Evolutionary conservation across 1,140 invertebrate species (phyloP).

Genomic region (Ceratina australensis): DNA sequence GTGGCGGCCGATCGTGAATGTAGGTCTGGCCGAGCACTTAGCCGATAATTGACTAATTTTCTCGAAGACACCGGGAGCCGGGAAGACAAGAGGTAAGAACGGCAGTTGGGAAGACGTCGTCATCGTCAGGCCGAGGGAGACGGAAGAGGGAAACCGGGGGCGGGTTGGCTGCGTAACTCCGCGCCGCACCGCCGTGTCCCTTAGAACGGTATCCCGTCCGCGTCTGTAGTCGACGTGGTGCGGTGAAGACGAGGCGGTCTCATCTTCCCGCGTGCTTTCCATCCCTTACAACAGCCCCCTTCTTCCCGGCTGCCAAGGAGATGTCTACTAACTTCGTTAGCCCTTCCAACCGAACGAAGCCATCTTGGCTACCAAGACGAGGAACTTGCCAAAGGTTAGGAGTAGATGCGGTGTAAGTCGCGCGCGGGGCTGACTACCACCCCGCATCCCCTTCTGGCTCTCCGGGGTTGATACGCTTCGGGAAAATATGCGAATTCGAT

Average conservation of each 20-base stretch:
- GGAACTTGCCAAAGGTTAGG: slow-evolving; percentile 61
- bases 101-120: background rate
- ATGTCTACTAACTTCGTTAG: slow-evolving; percentile 77
- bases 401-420: slow-evolving; percentile 59
- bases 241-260: slow-evolving; percentile 51
- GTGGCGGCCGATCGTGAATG: slow-evolving; percentile 66
- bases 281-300: slow-evolving; percentile 44
- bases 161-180: slow-evolving; percentile 39
- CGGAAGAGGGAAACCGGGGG: slow-evolving; percentile 13
- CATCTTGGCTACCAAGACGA: slow-evolving; percentile 74
- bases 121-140: slow-evolving; percentile 4
- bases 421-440: slow-evolving; percentile 32
- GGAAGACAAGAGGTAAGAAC: slow-evolving; percentile 43
- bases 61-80: slow-evolving; percentile 59
- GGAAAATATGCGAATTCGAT: background rate
- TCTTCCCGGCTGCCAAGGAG: slow-evolving; percentile 63
- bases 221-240: slow-evolving; percentile 50
- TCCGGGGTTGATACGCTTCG: too few relatives aligned
- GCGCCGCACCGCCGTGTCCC: slow-evolving; percentile 17
- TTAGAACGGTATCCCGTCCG: slow-evolving; percentile 52
- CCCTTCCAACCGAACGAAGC: slow-evolving; percentile 70
- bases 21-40: slow-evolving; percentile 77
- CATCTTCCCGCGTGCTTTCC: slow-evolving; percentile 50
- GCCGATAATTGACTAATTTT: slow-evolving; percentile 79
- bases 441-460: background rate